Evolutionary conservation across 2,113 vertebrate genomes (phyloP).

Genomic region (Oryzias curvinotus): DNA sequence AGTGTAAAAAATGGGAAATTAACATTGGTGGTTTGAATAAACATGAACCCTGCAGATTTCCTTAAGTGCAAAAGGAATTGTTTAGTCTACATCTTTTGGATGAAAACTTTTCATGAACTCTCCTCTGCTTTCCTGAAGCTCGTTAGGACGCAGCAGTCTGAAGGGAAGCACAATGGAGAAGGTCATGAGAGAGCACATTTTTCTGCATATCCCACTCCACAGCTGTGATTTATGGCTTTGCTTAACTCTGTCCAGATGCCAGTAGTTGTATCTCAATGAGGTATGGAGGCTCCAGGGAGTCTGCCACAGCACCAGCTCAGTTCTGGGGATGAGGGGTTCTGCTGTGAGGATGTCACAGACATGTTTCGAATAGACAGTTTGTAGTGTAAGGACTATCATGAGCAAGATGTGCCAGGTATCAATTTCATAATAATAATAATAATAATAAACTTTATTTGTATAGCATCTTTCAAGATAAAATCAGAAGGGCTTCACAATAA

Average conservation of each 20-base stretch:
- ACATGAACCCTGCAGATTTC: not conserved
- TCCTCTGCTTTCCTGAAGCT: not conserved
- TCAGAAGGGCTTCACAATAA: too few species aligned
- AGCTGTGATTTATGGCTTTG: slow-evolving; percentile 55
- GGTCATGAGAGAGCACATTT: slow-evolving; percentile 29
- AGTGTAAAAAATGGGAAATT: not conserved
- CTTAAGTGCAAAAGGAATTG: not conserved
- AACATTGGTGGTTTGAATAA: not conserved
- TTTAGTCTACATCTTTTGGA: not conserved
- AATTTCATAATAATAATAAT: too few species aligned
- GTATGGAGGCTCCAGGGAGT: slow-evolving; percentile 55
- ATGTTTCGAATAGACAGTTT: too few species aligned
- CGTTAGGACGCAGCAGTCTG: slow-evolving; percentile 27
- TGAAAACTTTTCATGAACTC: not conserved
- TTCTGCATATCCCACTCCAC: slow-evolving; percentile 35
- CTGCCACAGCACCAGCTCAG: slow-evolving; percentile 44
- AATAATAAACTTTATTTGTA: too few species aligned
- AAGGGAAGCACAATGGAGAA: slow-evolving; percentile 52
- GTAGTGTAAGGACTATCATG: too few species aligned
- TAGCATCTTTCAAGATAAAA: too few species aligned
- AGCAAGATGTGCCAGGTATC: too few species aligned
- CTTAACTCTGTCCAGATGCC: slow-evolving; percentile 72
- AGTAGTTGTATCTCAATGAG: slow-evolving; percentile 43
- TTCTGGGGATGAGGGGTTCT: slow-evolving; percentile 4
- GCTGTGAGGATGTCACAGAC: not conserved